A percentile compares a stretch with the other conserved stretches of the same genome.
phyloP scores from a whole-genome alignment of 2,888 invertebrate genomes.

The Meteorus cinctellus region DNA sequence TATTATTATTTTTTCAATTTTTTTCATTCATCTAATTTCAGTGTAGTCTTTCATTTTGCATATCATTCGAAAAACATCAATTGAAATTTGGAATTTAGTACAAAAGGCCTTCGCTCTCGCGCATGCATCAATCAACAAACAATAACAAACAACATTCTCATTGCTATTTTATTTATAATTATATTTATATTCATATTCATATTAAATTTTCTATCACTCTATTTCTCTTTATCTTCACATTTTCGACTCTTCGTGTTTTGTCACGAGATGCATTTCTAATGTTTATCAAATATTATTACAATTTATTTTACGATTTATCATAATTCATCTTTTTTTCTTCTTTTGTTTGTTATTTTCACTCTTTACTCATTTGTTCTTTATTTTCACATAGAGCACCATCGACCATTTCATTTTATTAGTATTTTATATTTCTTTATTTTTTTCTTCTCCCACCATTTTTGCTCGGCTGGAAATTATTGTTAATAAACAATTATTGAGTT shows the following conservation, averaged over 20 bases:
- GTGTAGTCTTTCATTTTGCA: conserved; percentile 18
- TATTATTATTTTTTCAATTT: background rate
- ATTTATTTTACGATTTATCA: no score
- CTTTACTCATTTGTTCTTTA: no score
- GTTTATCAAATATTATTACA: no score
- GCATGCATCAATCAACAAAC: conserved; percentile 23
- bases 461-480: background rate
- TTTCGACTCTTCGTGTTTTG: no score
- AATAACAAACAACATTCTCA: conserved; percentile 12
- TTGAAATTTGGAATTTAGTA: conserved; percentile 54
- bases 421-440: no score
- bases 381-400: no score
- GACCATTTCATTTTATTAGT: no score
- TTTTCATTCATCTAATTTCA: conserved; percentile 11
- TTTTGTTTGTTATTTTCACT: no score
- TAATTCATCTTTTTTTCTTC: no score
- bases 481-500: background rate
- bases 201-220: background rate
- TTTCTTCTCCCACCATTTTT: no score
- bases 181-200: conserved; percentile 29
- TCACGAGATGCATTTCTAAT: no score
- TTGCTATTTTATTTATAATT: conserved; percentile 31
- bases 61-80: conserved; percentile 52
- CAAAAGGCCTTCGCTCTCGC: conserved; percentile 54
- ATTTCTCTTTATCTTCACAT: background rate